These are phyloP conservation scores for Anabacerthia variegaticeps DNA, from an alignment of 2,797 vertebrate genomes.

Conservation along the genomic window DNA sequence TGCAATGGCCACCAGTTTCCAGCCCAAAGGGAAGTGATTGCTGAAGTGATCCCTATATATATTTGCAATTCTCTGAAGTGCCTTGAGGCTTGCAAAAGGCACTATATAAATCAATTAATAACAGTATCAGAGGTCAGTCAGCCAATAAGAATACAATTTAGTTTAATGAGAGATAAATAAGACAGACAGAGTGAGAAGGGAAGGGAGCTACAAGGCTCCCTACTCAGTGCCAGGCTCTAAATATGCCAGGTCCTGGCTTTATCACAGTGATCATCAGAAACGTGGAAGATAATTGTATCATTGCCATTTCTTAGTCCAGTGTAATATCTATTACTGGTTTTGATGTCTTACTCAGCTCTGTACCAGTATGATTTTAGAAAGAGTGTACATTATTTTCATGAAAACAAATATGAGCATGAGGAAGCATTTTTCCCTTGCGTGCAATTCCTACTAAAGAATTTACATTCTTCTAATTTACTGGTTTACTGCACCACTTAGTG, in stretches of 20 bases:
- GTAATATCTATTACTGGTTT: constrained; percentile 73
- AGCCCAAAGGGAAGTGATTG: neutral
- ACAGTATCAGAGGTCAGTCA: constrained; percentile 73
- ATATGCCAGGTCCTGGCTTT: neutral
- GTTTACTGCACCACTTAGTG: constrained; percentile 85
- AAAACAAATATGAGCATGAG: constrained; percentile 85
- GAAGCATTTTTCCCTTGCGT: constrained; percentile 82
- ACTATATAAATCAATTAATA: constrained; percentile 72
- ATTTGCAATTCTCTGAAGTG: constrained; percentile 48
- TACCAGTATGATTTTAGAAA: constrained; percentile 78
- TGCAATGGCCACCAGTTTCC: neutral
- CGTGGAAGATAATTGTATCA: constrained; percentile 35
- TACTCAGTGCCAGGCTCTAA: neutral
- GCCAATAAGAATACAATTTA: constrained; percentile 76
- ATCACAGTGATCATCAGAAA: constrained; percentile 49
- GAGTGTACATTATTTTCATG: constrained; percentile 84
- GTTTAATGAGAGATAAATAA: constrained; percentile 72
- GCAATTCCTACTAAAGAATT: constrained; percentile 85
- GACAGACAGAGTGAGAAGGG: constrained; percentile 41
- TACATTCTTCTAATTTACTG: constrained; percentile 88
- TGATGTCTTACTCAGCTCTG: constrained; percentile 78
- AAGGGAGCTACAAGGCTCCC: constrained; percentile 5
- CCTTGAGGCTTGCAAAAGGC: constrained; percentile 60
- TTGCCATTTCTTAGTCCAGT: constrained; percentile 65
- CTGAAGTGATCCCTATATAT: constrained; percentile 36